Evolutionary conservation across 2,888 invertebrate species (phyloP).

Genomic region (Maniola hyperantus): DNA sequence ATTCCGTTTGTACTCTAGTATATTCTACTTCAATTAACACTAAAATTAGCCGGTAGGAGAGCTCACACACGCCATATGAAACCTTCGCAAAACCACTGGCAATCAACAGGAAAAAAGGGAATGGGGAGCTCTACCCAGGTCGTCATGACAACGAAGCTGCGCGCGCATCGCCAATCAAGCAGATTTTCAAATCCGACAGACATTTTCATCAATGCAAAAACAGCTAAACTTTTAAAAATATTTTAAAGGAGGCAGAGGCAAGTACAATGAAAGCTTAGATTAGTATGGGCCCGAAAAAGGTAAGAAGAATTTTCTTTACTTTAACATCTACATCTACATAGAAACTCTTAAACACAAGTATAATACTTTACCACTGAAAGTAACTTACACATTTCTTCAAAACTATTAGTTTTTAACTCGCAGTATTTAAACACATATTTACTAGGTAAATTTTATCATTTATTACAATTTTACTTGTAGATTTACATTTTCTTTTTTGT

Average conservation of each 20-base stretch:
- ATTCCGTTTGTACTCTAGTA: background rate
- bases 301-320: constrained; percentile 47
- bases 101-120: constrained; percentile 33
- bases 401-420: constrained; percentile 2
- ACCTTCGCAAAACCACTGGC: constrained; percentile 40
- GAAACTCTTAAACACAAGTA: constrained; percentile 2
- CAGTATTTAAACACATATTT: background rate
- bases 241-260: constrained; percentile 23
- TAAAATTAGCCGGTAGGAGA: constrained; percentile 17
- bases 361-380: constrained; percentile 6
- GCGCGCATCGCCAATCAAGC: constrained; percentile 60
- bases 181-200: constrained; percentile 36
- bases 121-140: constrained; percentile 51
- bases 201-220: constrained; percentile 58
- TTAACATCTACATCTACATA: constrained; percentile 10
- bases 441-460: background rate
- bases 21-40: constrained; percentile 7
- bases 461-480: constrained; percentile 7
- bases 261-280: constrained; percentile 24
- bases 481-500: constrained; percentile 13
- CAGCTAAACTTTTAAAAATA: constrained; percentile 53
- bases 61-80: constrained; percentile 27
- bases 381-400: constrained; percentile 6
- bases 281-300: constrained; percentile 74
- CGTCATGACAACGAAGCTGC: constrained; percentile 63